A percentile compares a stretch with the other conserved stretches of the same genome.
These are phyloP conservation scores for Phylloscopus collybita DNA, from an alignment of 2,797 vertebrate genomes.

Conservation along the genomic window DNA sequence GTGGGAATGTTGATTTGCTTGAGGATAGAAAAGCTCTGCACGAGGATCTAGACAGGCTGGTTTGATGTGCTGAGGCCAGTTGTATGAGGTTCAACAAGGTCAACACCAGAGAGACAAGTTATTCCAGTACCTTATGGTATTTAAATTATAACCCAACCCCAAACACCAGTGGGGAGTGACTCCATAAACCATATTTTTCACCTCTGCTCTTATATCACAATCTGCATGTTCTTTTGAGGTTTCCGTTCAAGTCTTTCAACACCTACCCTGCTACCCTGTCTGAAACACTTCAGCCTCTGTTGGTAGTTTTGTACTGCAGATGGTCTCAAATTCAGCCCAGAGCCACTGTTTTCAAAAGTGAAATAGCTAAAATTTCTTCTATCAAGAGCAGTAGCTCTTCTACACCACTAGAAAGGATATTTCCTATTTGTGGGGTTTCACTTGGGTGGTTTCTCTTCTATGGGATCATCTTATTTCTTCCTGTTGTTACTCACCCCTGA, in stretches of 20 bases:
- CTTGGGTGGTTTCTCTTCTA: not conserved
- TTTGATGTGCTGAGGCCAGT: accelerated
- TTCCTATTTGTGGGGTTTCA: not conserved
- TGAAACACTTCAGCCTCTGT: not conserved
- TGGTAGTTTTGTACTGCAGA: not conserved
- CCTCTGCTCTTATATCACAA: not conserved
- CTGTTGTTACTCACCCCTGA: not conserved
- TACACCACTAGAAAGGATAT: not conserved
- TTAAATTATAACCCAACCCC: not conserved
- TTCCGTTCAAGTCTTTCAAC: not conserved
- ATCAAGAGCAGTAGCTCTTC: not conserved
- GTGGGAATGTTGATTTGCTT: not conserved
- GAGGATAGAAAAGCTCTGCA: not conserved
- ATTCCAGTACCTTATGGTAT: not conserved
- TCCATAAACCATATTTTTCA: not conserved
- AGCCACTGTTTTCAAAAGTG: not conserved
- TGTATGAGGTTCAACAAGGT: not conserved
- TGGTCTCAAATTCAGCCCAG: not conserved
- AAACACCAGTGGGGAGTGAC: not conserved
- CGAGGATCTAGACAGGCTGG: not conserved
- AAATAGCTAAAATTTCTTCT: not conserved
- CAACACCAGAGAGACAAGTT: not conserved
- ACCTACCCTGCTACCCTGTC: not conserved
- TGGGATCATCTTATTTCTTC: not conserved
- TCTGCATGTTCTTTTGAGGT: not conserved